phyloP scores from a whole-genome alignment of 1,140 invertebrate species.

The Holcopasites calliopsidis region DNA sequence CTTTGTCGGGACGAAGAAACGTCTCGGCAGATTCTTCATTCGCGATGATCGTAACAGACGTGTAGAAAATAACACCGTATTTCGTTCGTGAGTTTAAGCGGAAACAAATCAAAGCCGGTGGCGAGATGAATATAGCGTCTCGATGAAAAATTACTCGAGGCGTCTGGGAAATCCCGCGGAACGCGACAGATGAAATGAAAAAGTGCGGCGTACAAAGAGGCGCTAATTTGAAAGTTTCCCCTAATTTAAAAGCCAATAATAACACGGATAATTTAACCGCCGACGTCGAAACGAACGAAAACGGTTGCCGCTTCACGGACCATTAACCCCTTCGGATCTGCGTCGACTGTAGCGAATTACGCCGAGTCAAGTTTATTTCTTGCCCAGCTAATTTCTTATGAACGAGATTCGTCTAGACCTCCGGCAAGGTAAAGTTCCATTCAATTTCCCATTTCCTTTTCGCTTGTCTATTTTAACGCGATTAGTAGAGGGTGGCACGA shows the following conservation, averaged over 20 bases:
- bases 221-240: slow-evolving; percentile 31
- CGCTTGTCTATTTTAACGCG: too few relatives aligned
- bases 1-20: background rate
- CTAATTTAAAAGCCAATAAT: slow-evolving; percentile 28
- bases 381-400: background rate
- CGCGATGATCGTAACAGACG: background rate
- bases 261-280: slow-evolving; percentile 21
- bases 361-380: background rate
- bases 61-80: background rate
- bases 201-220: background rate
- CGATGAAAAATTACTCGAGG: slow-evolving; percentile 17
- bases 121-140: slow-evolving; percentile 45
- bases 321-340: slow-evolving; percentile 1
- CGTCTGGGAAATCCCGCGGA: slow-evolving; percentile 23
- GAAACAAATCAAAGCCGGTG: slow-evolving; percentile 36
- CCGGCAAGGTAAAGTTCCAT: background rate
- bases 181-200: slow-evolving; percentile 3
- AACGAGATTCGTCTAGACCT: background rate
- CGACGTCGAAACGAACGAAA: slow-evolving; percentile 10
- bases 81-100: background rate
- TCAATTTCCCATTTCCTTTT: background rate
- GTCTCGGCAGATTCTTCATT: background rate
- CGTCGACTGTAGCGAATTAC: slow-evolving; percentile 18
- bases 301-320: slow-evolving; percentile 21
- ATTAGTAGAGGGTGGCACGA: background rate